These are phyloP conservation scores for Julus scanicus DNA, from an alignment of 2,888 invertebrate genomes.

Conservation along the genomic window DNA sequence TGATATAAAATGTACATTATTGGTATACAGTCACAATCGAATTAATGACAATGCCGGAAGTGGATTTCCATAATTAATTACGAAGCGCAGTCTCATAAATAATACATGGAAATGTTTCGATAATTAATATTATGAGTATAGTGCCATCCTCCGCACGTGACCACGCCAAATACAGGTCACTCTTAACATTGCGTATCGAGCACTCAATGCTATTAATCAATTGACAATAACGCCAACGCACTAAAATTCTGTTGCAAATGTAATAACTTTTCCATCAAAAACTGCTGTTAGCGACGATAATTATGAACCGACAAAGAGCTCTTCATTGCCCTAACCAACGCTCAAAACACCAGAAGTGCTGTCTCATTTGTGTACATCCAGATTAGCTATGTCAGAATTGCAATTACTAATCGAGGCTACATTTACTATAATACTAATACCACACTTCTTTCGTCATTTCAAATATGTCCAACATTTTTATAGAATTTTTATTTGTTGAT, in stretches of 20 bases:
- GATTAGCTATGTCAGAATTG: too few relatives aligned
- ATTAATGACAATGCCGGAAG: background rate
- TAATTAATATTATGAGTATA: conserved; percentile 1
- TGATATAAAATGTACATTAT: too few relatives aligned
- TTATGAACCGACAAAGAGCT: too few relatives aligned
- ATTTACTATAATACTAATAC: too few relatives aligned
- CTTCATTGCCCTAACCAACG: too few relatives aligned
- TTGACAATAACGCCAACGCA: background rate
- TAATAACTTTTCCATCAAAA: background rate
- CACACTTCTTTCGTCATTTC: too few relatives aligned
- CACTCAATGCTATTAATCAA: background rate
- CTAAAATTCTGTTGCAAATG: background rate
- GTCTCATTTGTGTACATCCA: too few relatives aligned
- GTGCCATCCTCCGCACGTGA: background rate
- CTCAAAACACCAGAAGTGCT: too few relatives aligned
- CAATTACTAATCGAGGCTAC: too few relatives aligned
- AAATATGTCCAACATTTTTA: too few relatives aligned
- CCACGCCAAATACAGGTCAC: background rate
- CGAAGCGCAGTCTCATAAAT: background rate
- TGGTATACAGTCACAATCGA: too few relatives aligned
- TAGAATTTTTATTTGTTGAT: too few relatives aligned
- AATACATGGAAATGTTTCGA: background rate
- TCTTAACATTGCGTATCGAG: background rate
- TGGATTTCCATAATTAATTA: background rate
- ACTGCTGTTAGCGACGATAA: background rate